These are phyloP conservation scores for Rhegmatorhina hoffmannsi DNA, from an alignment of 2,113 vertebrate species.

Conservation along the genomic window DNA sequence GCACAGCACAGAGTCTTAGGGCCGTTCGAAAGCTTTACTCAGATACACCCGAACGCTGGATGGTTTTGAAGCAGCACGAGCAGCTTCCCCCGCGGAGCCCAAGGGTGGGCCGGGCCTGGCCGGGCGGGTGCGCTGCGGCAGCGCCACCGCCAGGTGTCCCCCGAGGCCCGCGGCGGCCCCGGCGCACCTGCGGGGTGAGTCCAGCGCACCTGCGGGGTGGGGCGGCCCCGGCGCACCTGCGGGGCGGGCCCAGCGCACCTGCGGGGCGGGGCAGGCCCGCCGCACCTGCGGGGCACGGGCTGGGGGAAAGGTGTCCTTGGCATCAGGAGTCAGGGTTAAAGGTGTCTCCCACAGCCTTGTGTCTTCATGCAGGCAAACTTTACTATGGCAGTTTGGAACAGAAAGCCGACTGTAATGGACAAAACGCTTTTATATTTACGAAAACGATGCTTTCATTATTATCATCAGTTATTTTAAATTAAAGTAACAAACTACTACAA, in stretches of 20 bases:
- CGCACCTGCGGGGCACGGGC: neutral
- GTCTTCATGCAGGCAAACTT: neutral
- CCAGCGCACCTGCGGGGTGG: too few relatives aligned
- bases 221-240: too few relatives aligned
- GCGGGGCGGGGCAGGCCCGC: neutral
- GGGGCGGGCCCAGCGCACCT: too few relatives aligned
- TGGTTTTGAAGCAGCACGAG: neutral
- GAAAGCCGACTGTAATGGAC: neutral
- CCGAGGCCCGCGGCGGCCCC: neutral
- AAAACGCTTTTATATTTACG: neutral
- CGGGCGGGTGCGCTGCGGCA: neutral
- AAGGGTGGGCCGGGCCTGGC: neutral
- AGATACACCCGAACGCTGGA: accelerated
- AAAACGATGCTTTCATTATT: neutral
- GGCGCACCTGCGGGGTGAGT: accelerated
- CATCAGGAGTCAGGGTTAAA: neutral
- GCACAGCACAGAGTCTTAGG: neutral
- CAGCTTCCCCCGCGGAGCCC: accelerated
- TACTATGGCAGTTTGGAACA: neutral
- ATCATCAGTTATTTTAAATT: neutral
- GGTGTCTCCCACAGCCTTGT: neutral
- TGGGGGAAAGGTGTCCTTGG: neutral
- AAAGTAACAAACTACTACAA: neutral
- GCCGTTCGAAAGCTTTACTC: neutral
- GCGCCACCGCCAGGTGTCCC: neutral